Conservation (phyloP, 2,888 invertebrate genomes). For the Scelioninae gen. 2 region DNA sequence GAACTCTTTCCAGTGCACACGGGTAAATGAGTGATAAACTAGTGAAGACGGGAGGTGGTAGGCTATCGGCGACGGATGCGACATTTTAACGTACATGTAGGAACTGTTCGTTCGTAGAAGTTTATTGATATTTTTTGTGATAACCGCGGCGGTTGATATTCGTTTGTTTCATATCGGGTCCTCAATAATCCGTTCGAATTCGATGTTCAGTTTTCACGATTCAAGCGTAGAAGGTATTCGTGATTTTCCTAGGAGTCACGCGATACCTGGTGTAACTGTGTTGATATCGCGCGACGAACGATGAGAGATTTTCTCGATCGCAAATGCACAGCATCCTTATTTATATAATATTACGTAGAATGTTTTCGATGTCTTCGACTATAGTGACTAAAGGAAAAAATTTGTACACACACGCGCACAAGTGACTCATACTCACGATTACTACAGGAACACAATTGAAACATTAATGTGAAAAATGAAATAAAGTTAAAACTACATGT, state of each 20-base stretch:
- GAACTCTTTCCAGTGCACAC: too few relatives aligned
- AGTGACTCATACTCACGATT: slow-evolving; percentile 70
- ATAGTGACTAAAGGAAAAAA: slow-evolving; percentile 70
- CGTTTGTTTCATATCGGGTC: slow-evolving; percentile 19
- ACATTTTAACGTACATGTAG: slow-evolving; percentile 38
- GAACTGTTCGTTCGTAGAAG: slow-evolving; percentile 41
- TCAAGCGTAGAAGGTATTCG: slow-evolving; percentile 18
- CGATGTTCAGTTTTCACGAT: slow-evolving; percentile 8
- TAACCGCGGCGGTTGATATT: slow-evolving; percentile 10
- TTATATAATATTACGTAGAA: slow-evolving; percentile 73
- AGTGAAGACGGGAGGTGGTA: slow-evolving; percentile 39
- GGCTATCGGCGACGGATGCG: slow-evolving; percentile 26
- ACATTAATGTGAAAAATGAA: slow-evolving; percentile 71
- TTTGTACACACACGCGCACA: slow-evolving; percentile 74
- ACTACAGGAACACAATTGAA: slow-evolving; percentile 67
- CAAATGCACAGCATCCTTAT: slow-evolving; percentile 71
- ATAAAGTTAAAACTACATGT: slow-evolving; percentile 68
- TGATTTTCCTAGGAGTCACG: slow-evolving; percentile 18
- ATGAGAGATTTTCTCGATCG: slow-evolving; percentile 58
- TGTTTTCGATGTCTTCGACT: slow-evolving; percentile 75
- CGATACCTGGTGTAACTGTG: slow-evolving; percentile 18
- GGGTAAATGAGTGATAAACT: slow-evolving; percentile 3
- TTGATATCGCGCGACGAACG: slow-evolving; percentile 46
- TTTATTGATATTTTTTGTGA: slow-evolving; percentile 42
- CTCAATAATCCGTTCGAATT: slow-evolving; percentile 19